phyloP scores from a whole-genome alignment of 2,113 vertebrate species.

The Pseudopodoces humilis region DNA sequence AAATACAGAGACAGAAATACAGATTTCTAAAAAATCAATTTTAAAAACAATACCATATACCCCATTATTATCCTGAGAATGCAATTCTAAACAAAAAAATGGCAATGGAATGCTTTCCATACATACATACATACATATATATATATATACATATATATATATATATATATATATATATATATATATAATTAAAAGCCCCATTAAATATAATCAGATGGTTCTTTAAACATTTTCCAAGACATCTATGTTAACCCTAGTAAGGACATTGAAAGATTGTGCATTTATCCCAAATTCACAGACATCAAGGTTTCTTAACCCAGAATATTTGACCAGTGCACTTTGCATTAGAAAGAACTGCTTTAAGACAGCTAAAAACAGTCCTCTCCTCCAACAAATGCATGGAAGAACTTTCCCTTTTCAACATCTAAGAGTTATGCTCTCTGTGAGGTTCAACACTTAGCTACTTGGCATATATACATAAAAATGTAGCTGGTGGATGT shows the following conservation, averaged over 20 bases:
- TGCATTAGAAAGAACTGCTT: background rate
- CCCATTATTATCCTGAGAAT: background rate
- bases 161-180: too few species aligned
- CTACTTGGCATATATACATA: background rate
- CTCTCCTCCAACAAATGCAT: background rate
- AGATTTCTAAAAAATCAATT: background rate
- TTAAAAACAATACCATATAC: background rate
- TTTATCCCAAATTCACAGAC: background rate
- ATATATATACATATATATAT: background rate
- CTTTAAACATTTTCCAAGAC: slow-evolving; percentile 11
- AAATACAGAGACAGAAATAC: background rate
- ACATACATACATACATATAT: too few species aligned
- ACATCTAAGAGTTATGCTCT: background rate
- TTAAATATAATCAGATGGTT: background rate
- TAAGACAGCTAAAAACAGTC: background rate
- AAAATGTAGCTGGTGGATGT: background rate
- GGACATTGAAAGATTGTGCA: background rate
- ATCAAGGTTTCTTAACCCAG: background rate
- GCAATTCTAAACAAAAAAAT: slow-evolving; percentile 43
- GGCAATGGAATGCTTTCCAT: slow-evolving; percentile 25
- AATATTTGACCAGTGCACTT: background rate
- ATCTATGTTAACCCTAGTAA: background rate
- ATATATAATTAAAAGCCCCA: background rate
- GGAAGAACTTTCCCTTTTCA: background rate
- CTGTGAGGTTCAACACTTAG: background rate